Conservation (phyloP, 2,888 invertebrate species). For the Argyra leucocephala region DNA sequence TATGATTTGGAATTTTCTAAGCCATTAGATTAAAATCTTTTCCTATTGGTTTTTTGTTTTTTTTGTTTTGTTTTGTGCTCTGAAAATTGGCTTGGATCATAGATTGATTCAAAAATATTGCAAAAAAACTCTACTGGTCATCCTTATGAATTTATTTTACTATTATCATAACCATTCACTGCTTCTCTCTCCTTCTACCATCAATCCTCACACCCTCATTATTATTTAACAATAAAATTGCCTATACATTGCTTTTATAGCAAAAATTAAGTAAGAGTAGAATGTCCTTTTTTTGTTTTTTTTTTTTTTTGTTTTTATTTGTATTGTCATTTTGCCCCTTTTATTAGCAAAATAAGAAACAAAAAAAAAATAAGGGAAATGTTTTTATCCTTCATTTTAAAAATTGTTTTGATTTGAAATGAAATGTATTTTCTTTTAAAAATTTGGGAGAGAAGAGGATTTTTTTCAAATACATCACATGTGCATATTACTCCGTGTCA, state of each 20-base stretch:
- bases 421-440: too few relatives aligned
- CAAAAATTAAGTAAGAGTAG: not conserved
- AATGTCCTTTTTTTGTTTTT: not conserved
- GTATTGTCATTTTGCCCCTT: too few relatives aligned
- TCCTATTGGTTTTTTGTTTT: not conserved
- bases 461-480: too few relatives aligned
- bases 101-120: too few relatives aligned
- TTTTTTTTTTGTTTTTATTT: not conserved
- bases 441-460: too few relatives aligned
- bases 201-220: not conserved
- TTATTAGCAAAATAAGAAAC: not conserved
- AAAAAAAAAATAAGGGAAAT: not conserved
- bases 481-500: too few relatives aligned
- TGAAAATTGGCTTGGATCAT: too few relatives aligned
- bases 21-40: slow-evolving; percentile 4
- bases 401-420: not conserved
- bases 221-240: slow-evolving; percentile 6
- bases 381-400: not conserved
- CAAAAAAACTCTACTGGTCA: not conserved
- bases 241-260: not conserved
- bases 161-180: slow-evolving; percentile 2
- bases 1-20: not conserved
- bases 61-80: too few relatives aligned
- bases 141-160: not conserved
- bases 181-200: too few relatives aligned